These are phyloP conservation scores for Platyscelio sp. DNA, from an alignment of 2,888 invertebrate species.

Conservation along the genomic window DNA sequence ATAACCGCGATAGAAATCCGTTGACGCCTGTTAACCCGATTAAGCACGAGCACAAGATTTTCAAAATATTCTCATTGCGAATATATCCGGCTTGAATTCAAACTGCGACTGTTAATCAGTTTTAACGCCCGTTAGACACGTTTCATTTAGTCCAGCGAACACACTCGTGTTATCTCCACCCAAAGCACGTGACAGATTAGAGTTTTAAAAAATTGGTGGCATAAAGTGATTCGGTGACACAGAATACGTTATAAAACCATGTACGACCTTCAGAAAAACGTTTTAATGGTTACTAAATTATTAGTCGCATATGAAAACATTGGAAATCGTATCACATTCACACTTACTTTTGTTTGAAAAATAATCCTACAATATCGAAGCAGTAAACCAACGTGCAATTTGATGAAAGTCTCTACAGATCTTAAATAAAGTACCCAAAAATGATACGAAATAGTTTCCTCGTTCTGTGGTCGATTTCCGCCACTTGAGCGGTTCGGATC, in stretches of 20 bases:
- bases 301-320: too few species aligned
- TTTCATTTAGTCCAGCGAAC: constrained; percentile 32
- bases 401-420: constrained; percentile 14
- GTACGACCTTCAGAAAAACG: too few species aligned
- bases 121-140: constrained; percentile 33
- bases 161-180: constrained; percentile 23
- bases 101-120: constrained; percentile 33
- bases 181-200: constrained; percentile 16
- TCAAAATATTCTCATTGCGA: constrained; percentile 9
- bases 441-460: constrained; percentile 66
- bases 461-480: constrained; percentile 68
- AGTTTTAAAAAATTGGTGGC: constrained; percentile 19
- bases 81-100: constrained; percentile 16
- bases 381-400: constrained; percentile 14
- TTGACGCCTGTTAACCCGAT: constrained; percentile 64
- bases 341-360: too few species aligned
- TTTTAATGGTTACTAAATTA: too few species aligned
- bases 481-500: constrained; percentile 66
- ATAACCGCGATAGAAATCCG: neutral
- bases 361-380: neutral
- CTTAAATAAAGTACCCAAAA: constrained; percentile 56
- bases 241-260: too few species aligned
- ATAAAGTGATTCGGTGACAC: neutral
- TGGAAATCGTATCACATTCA: too few species aligned
- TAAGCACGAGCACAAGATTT: constrained; percentile 57